Percentiles rank a stretch among this genome's conserved stretches.
These are phyloP conservation scores for Petrolisthes manimaculis DNA, from an alignment of 2,888 invertebrate species.

Conservation along the genomic window DNA sequence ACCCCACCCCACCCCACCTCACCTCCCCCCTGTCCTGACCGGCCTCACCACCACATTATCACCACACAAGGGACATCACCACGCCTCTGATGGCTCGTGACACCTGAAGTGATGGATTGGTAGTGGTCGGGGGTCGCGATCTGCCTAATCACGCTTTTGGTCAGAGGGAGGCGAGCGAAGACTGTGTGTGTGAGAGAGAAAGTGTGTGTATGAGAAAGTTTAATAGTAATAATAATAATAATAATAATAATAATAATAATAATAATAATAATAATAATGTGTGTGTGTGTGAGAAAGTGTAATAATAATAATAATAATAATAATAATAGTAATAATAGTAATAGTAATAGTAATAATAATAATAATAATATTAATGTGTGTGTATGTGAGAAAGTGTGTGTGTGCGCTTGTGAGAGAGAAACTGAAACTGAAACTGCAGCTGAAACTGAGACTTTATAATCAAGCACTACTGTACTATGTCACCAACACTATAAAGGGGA, in stretches of 20 bases:
- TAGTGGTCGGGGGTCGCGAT: slow-evolving; percentile 16
- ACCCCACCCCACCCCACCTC: not conserved
- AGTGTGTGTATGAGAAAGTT: no score
- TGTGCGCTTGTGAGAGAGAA: no score
- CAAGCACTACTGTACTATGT: no score
- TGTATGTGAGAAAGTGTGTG: no score
- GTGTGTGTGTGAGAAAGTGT: not conserved
- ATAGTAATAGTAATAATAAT: slow-evolving; percentile 5
- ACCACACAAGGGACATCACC: slow-evolving; percentile 46
- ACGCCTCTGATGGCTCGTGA: slow-evolving; percentile 51
- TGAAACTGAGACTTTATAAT: no score
- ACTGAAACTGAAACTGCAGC: no score
- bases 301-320: not conserved
- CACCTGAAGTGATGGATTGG: slow-evolving; percentile 49
- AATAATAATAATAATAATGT: not conserved
- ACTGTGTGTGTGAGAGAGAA: no score
- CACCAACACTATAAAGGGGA: no score
- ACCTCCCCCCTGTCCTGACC: slow-evolving; percentile 11
- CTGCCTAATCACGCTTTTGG: slow-evolving; percentile 44
- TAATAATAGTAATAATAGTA: slow-evolving; percentile 2
- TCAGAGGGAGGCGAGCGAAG: not conserved
- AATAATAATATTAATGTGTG: not conserved
- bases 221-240: no score
- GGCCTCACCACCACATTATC: slow-evolving; percentile 41
- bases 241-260: slow-evolving; percentile 3